Percentiles rank a stretch among this genome's conserved stretches.
phyloP scores from a whole-genome alignment of 2,113 vertebrate genomes.

The Ptilorrhoa leucosticta region DNA sequence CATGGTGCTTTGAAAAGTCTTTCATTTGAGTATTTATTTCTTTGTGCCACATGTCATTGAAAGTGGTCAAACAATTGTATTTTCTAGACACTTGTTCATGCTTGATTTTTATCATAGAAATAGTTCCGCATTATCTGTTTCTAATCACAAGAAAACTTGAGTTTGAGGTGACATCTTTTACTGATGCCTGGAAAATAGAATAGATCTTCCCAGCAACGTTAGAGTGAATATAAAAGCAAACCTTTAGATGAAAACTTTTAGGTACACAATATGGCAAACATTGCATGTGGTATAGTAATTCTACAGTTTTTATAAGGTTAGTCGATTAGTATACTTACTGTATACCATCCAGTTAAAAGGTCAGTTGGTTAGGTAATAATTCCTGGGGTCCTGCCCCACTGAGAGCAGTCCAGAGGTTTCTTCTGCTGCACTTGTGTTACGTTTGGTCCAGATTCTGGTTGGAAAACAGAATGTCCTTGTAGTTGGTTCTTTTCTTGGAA shows the following conservation, averaged over 20 bases:
- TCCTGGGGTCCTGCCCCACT: neutral
- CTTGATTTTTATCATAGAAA: neutral
- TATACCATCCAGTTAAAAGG: neutral
- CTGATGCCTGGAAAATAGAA: neutral
- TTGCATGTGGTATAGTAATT: accelerated
- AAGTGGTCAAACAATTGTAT: neutral
- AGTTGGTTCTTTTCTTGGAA: neutral
- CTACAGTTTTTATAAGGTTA: neutral
- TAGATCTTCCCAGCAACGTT: neutral
- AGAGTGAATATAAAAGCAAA: neutral
- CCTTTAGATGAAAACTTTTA: neutral
- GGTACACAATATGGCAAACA: neutral
- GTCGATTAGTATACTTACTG: neutral
- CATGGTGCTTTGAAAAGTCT: neutral
- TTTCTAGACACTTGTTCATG: neutral
- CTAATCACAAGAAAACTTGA: neutral
- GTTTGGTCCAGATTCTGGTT: neutral
- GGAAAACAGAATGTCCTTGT: neutral
- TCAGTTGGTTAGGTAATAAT: neutral
- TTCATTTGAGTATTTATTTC: neutral
- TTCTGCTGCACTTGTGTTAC: neutral
- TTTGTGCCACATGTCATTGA: neutral
- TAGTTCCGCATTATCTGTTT: neutral
- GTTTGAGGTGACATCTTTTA: neutral
- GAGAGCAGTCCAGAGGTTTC: neutral